Evolutionary conservation across 2,113 vertebrate genomes (phyloP).

Genomic region (Bambusicola thoracicus): DNA sequence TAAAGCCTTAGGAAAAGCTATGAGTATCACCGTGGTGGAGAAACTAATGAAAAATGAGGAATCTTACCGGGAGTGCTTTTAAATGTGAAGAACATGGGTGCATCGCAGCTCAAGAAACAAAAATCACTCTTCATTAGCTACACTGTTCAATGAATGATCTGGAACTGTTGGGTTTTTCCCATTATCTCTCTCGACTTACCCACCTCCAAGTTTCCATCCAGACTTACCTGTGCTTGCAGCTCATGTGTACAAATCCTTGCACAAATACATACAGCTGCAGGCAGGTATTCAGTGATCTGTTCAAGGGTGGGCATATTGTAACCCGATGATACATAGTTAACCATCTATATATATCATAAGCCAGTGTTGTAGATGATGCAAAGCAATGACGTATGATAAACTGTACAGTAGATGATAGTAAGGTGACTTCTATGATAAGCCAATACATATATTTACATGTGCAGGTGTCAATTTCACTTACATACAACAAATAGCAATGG

Average conservation of each 20-base stretch:
- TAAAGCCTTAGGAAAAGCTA: not conserved
- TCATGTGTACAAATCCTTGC: not conserved
- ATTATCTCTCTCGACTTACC: not conserved
- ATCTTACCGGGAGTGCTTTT: not conserved
- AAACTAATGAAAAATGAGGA: not conserved
- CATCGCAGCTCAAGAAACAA: not conserved
- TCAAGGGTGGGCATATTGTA: not conserved
- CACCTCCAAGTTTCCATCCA: not conserved
- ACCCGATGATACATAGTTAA: not conserved
- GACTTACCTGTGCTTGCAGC: not conserved
- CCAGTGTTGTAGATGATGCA: not conserved
- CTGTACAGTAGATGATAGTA: not conserved
- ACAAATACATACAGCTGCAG: not conserved
- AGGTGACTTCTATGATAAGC: not conserved
- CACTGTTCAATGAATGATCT: not conserved
- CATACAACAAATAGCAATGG: not conserved
- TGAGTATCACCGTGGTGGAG: not conserved
- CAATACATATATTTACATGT: not conserved
- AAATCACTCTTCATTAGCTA: not conserved
- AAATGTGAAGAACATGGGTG: accelerated
- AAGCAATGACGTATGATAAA: not conserved
- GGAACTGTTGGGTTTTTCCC: not conserved
- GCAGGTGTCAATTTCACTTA: not conserved
- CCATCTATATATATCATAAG: not conserved
- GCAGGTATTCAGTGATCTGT: not conserved